Evolutionary conservation across 2,888 invertebrate species (phyloP).

Genomic region (Thysanoteuthis rhombus): DNA sequence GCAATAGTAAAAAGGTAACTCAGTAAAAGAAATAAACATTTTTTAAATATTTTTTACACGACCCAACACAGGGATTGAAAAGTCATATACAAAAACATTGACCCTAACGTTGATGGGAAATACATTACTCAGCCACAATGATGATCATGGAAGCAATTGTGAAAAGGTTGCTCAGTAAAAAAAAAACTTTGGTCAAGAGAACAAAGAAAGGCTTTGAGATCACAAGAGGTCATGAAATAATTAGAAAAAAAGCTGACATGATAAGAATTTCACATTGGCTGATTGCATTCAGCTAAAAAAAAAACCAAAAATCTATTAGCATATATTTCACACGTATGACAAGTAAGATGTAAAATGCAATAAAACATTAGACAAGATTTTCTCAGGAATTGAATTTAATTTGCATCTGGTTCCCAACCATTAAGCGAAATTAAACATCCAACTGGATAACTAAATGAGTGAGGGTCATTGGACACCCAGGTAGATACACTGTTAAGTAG

Average conservation of each 20-base stretch:
- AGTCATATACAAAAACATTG: too few species aligned
- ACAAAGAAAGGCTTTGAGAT: neutral
- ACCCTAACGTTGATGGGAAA: too few species aligned
- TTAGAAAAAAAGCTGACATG: neutral
- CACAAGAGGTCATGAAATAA: neutral
- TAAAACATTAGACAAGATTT: neutral
- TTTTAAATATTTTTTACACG: too few species aligned
- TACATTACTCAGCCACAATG: neutral
- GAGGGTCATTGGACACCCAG: neutral
- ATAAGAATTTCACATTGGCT: neutral
- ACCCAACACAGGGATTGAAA: too few species aligned
- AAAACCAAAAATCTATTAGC: neutral
- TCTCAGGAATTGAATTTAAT: neutral
- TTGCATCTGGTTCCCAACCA: neutral
- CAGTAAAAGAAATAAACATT: too few species aligned
- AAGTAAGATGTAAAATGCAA: neutral
- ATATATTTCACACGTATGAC: neutral
- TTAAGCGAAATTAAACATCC: neutral
- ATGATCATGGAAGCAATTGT: neutral
- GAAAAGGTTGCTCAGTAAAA: too few species aligned
- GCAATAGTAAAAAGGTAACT: too few species aligned
- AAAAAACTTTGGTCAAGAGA: too few species aligned
- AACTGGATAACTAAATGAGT: neutral
- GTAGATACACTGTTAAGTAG: neutral
- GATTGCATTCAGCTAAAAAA: neutral